A percentile compares a stretch with the other conserved stretches of the same genome.
phyloP scores from a whole-genome alignment of 1,140 invertebrate species.

The Solen grandis region DNA sequence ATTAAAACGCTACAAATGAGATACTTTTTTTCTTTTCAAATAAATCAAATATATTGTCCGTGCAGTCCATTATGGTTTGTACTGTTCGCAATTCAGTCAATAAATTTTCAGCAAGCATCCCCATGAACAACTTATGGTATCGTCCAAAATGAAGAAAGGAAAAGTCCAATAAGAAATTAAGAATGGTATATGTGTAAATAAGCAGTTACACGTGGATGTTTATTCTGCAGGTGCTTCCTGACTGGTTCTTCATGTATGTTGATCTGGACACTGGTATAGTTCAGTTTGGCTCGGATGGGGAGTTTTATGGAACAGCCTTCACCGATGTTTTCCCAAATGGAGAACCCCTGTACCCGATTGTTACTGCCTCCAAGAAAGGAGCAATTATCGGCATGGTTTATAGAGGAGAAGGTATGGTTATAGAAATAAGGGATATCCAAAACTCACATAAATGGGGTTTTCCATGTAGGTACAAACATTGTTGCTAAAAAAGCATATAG shows the following conservation, averaged over 20 bases:
- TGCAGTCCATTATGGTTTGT: no score
- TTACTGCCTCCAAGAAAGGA: constrained; percentile 34
- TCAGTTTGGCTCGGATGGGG: constrained; percentile 55
- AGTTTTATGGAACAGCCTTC: constrained; percentile 59
- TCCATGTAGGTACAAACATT: no score
- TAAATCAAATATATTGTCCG: background rate
- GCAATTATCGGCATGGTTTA: constrained; percentile 60
- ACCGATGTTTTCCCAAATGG: constrained; percentile 1
- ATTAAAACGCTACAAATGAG: background rate
- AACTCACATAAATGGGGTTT: no score
- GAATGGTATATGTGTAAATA: no score
- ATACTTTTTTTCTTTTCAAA: background rate
- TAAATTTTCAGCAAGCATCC: no score
- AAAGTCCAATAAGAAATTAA: no score
- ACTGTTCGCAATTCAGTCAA: no score
- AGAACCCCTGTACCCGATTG: constrained; percentile 57
- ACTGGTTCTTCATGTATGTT: constrained; percentile 65
- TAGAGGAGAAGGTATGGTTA: constrained; percentile 50
- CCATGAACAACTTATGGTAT: no score
- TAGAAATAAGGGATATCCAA: background rate
- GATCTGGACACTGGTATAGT: constrained; percentile 55
- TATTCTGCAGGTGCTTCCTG: constrained; percentile 44
- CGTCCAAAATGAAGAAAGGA: no score
- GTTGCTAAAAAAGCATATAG: background rate
- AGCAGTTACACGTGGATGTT: background rate